Conservation (phyloP, 2,113 vertebrate genomes). For the Parus major region DNA sequence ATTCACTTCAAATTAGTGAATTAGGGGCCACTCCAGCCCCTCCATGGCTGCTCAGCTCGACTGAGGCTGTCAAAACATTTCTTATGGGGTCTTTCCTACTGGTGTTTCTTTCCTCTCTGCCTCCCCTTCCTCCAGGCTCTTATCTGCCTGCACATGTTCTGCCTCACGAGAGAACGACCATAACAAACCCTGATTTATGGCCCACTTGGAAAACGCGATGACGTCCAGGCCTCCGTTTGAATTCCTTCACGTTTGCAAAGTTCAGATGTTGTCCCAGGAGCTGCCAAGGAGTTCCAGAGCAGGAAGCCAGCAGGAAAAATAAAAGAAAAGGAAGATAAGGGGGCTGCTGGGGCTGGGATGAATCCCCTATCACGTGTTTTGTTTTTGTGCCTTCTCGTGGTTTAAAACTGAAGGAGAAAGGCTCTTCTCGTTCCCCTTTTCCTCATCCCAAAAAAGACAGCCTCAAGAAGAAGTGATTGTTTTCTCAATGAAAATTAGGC, state of each 20-base stretch:
- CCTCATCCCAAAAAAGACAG: background rate
- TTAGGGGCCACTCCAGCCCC: background rate
- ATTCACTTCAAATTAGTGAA: background rate
- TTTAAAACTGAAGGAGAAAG: background rate
- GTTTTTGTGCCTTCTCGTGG: background rate
- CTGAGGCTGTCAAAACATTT: constrained; percentile 6
- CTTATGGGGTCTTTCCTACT: constrained; percentile 23
- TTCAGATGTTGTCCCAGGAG: background rate
- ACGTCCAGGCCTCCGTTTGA: background rate
- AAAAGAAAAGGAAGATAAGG: constrained; percentile 9
- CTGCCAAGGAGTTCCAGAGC: constrained; percentile 20
- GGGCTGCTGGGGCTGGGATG: background rate
- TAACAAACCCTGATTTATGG: constrained; percentile 33
- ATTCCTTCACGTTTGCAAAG: background rate
- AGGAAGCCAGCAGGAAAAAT: constrained; percentile 34
- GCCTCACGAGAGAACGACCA: background rate
- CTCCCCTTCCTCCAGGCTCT: constrained; percentile 49
- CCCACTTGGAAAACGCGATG: background rate
- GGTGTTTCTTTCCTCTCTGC: background rate
- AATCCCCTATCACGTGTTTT: background rate
- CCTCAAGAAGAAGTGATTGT: background rate
- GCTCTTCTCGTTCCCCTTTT: background rate
- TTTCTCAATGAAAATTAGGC: background rate
- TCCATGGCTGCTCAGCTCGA: background rate
- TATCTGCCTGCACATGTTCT: constrained; percentile 59